These are phyloP conservation scores for Butorides virescens DNA, from an alignment of 2,113 vertebrate genomes.

Conservation along the genomic window DNA sequence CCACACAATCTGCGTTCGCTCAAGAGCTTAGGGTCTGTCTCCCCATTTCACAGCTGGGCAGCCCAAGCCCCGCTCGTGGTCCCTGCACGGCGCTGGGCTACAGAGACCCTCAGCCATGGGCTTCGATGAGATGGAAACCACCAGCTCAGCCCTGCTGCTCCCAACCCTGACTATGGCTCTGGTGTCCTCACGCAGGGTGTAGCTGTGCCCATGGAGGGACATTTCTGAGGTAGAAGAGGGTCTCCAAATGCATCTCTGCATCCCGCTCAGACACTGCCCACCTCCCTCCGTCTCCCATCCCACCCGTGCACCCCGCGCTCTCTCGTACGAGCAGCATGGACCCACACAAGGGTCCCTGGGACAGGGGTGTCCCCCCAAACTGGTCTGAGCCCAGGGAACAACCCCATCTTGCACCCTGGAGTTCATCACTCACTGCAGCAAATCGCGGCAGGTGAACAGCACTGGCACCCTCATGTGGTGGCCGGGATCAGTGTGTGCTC, in stretches of 20 bases:
- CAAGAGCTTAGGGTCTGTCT: not conserved
- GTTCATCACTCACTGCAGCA: not conserved
- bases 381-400: not conserved
- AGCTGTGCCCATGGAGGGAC: not conserved
- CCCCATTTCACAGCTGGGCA: not conserved
- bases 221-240: not conserved
- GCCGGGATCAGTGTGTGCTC: not conserved
- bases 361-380: not conserved
- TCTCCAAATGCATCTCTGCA: not conserved
- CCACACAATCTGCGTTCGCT: not conserved
- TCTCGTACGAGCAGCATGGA: not conserved
- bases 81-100: not conserved
- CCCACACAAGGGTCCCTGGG: not conserved
- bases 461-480: conserved; percentile 58
- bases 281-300: not conserved
- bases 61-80: not conserved
- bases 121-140: not conserved
- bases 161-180: not conserved
- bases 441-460: not conserved
- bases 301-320: accelerated
- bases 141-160: not conserved
- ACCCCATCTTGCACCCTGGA: too few species aligned
- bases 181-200: not conserved
- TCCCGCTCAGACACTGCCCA: too few species aligned
- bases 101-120: too few species aligned